phyloP scores from a whole-genome alignment of 2,797 vertebrate species.

The Pantherophis alleghaniensis region DNA sequence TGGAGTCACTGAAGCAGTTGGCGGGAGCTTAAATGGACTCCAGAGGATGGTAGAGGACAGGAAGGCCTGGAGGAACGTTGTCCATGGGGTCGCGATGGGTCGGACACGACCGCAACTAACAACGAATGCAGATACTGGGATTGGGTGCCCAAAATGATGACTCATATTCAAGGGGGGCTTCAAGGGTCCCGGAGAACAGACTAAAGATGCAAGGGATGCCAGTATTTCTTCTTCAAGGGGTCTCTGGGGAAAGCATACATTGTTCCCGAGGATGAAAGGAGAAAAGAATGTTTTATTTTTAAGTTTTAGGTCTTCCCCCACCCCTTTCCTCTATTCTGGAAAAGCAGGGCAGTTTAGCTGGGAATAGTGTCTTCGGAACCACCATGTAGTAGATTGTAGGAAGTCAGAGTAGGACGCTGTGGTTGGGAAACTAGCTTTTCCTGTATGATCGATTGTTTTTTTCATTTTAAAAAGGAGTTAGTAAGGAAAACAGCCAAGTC shows the following conservation, averaged over 20 bases:
- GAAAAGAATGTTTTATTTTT: background rate
- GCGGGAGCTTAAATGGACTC: too few relatives aligned
- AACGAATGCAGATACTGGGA: background rate
- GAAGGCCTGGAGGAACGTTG: too few relatives aligned
- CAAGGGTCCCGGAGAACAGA: background rate
- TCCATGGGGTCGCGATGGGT: too few relatives aligned
- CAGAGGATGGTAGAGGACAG: too few relatives aligned
- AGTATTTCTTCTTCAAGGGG: background rate
- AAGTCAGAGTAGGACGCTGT: background rate
- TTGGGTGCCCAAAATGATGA: background rate
- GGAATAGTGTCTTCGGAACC: background rate
- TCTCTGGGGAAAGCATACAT: background rate
- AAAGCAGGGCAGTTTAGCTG: background rate
- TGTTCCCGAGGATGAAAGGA: background rate
- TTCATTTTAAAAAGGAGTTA: background rate
- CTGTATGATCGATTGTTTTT: background rate
- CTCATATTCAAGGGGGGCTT: background rate
- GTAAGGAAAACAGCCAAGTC: background rate
- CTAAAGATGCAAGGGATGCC: background rate
- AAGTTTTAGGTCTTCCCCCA: background rate
- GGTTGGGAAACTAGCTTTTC: background rate
- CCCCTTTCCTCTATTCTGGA: background rate
- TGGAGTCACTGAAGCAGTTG: too few relatives aligned
- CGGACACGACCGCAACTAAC: too few relatives aligned
- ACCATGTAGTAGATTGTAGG: background rate